Conservation (phyloP, 53 echinoderm and acorn worm species). For the Astropecten irregularis region DNA sequence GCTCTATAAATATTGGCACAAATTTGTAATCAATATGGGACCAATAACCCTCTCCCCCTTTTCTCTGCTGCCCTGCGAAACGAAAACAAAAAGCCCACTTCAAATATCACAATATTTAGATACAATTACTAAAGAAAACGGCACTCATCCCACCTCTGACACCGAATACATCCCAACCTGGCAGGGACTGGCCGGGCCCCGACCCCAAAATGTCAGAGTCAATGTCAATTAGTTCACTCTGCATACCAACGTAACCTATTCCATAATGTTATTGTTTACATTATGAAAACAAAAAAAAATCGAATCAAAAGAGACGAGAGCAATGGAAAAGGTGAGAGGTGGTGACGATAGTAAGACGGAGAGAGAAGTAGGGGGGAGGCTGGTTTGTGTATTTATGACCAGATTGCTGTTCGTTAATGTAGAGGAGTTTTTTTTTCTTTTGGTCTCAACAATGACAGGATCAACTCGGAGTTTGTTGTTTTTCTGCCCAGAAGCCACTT, state of each 20-base stretch:
- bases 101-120: constrained; percentile 35
- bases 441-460: constrained; percentile 32
- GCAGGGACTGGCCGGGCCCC: background rate
- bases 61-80: background rate
- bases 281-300: background rate
- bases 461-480: constrained; percentile 33
- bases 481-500: constrained; percentile 39
- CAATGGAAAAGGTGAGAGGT: background rate
- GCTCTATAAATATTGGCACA: background rate
- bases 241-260: background rate
- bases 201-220: constrained; percentile 22
- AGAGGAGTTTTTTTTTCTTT: constrained; percentile 7
- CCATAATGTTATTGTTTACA: constrained; percentile 30
- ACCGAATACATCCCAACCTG: background rate
- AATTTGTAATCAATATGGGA: background rate
- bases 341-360: background rate
- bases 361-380: no score
- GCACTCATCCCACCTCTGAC: background rate
- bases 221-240: constrained; percentile 29
- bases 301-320: background rate
- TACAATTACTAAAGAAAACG: constrained; percentile 31
- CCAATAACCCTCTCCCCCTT: background rate
- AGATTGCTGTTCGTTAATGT: constrained; percentile 6
- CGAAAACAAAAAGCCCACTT: background rate
- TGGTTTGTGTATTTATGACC: background rate